phyloP scores from a whole-genome alignment of 2,888 invertebrate genomes.

The Apamea sordens region DNA sequence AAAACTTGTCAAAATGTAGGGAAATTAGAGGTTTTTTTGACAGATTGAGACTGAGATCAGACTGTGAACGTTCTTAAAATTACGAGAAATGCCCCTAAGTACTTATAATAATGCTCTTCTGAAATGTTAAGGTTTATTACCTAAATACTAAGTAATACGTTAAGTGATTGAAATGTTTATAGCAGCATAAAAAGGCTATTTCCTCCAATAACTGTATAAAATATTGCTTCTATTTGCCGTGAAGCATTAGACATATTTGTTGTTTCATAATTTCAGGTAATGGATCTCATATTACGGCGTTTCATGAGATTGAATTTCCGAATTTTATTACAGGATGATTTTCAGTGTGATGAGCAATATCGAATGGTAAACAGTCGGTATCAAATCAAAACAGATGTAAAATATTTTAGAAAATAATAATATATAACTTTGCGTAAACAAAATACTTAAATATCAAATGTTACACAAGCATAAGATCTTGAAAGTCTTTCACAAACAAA shows the following conservation, averaged over 20 bases:
- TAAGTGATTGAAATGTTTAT: constrained; percentile 58
- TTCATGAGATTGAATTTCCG: not conserved
- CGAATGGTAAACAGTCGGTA: not conserved
- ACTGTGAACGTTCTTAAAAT: no score
- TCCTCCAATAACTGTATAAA: constrained; percentile 19
- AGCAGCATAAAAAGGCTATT: constrained; percentile 28
- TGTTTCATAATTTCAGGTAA: constrained; percentile 12
- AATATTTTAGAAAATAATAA: not conserved
- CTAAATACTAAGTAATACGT: constrained; percentile 31
- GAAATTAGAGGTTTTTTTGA: no score
- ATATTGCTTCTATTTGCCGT: constrained; percentile 31
- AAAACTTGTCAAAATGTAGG: no score
- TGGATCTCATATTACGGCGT: not conserved
- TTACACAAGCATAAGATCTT: not conserved
- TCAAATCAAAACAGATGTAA: not conserved
- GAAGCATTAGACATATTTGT: constrained; percentile 3
- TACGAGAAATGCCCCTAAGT: no score
- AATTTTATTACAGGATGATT: not conserved
- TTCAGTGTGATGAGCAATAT: not conserved
- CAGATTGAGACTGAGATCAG: no score
- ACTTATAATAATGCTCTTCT: constrained; percentile 32
- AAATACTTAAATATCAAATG: not conserved
- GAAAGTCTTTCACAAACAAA: constrained; percentile 3
- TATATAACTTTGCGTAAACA: not conserved
- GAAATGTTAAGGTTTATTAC: constrained; percentile 52